These are phyloP conservation scores for Choristoneura rosaceana DNA, from an alignment of 2,888 invertebrate genomes.

Conservation along the genomic window DNA sequence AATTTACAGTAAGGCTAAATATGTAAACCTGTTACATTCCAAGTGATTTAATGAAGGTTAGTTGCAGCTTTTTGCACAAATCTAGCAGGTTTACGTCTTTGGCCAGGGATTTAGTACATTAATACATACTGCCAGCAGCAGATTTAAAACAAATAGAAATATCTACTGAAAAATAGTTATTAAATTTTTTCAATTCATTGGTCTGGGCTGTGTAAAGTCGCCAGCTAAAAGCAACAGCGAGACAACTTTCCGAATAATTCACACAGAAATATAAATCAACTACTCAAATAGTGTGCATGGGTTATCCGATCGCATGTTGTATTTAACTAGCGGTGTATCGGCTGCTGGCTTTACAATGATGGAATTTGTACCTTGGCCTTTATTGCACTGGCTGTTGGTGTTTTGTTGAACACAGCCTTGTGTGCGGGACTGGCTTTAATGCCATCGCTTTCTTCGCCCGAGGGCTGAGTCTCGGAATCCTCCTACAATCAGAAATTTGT, in stretches of 20 bases:
- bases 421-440: slow-evolving; percentile 60
- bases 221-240: background rate
- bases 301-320: background rate
- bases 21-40: background rate
- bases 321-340: slow-evolving; percentile 6
- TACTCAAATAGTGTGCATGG: background rate
- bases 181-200: background rate
- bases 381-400: slow-evolving; percentile 49
- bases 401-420: slow-evolving; percentile 57
- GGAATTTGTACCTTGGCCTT: slow-evolving; percentile 44
- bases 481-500: slow-evolving; percentile 62
- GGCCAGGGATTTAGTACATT: slow-evolving; percentile 1
- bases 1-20: background rate
- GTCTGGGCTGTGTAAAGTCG: background rate
- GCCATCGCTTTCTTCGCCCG: slow-evolving; percentile 78
- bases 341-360: slow-evolving; percentile 45
- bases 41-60: too few species aligned
- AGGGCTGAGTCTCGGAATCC: slow-evolving; percentile 72
- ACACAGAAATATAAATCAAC: background rate
- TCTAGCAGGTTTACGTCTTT: background rate
- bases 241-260: background rate
- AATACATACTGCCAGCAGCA: slow-evolving; percentile 18
- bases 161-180: too few species aligned
- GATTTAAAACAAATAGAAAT: background rate
- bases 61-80: background rate